These are phyloP conservation scores for Drosophila mimetica DNA, from an alignment of 2,888 invertebrate genomes.

Conservation along the genomic window DNA sequence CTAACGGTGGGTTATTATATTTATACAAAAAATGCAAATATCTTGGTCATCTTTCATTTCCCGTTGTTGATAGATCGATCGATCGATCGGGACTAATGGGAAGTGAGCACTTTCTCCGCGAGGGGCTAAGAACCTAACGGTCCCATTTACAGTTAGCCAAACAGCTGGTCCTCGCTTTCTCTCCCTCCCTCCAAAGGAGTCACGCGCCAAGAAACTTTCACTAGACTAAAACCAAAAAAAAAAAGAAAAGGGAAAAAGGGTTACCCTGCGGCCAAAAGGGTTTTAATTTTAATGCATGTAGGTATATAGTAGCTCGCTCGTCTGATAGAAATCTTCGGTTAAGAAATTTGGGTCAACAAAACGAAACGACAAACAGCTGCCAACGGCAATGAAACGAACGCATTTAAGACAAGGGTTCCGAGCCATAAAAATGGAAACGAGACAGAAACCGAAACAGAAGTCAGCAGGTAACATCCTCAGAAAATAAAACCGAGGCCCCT, in stretches of 20 bases:
- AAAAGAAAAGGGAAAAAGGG: not conserved
- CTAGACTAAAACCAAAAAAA: not conserved
- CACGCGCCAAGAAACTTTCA: conserved; percentile 13
- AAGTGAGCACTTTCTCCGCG: conserved; percentile 10
- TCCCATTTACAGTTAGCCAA: conserved; percentile 1
- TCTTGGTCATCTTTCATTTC: not conserved
- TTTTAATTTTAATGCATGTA: conserved; percentile 1
- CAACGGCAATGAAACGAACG: conserved; percentile 31
- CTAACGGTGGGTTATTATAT: not conserved
- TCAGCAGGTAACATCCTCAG: conserved; percentile 39
- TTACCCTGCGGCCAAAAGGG: conserved; percentile 5
- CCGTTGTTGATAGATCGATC: not conserved
- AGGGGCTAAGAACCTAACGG: conserved; percentile 6
- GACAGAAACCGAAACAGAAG: conserved; percentile 34
- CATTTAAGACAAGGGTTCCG: conserved; percentile 16
- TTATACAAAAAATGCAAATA: no score
- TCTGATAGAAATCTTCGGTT: conserved; percentile 70
- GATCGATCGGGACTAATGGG: not conserved
- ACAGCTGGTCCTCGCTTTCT: conserved; percentile 6
- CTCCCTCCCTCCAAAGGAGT: not conserved
- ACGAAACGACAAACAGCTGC: conserved; percentile 40
- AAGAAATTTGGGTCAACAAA: conserved; percentile 47
- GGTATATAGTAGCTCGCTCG: not conserved
- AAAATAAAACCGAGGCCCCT: conserved; percentile 17
- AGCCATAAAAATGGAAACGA: conserved; percentile 18